Evolutionary conservation across 37 sponge, comb jelly and placozoan genomes (phyloP).

Genomic region (Chondrosia reniformis): DNA sequence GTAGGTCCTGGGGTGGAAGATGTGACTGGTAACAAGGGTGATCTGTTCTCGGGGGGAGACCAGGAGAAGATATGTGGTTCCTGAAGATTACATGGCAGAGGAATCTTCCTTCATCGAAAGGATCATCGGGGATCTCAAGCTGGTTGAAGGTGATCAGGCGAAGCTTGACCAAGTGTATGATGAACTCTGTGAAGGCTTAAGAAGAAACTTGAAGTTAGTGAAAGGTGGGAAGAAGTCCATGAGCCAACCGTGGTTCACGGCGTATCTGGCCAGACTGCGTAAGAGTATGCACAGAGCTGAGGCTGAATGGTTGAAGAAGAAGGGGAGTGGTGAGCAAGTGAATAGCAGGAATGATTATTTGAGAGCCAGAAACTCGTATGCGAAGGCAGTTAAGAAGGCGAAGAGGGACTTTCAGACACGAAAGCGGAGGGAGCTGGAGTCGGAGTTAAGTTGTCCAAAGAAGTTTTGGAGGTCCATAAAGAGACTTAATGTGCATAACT

Average conservation of each 20-base stretch:
- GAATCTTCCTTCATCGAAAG: conserved; percentile 19
- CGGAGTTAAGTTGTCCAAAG: conserved; percentile 20
- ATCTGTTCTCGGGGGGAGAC: conserved; percentile 4
- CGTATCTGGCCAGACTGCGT: conserved; percentile 7
- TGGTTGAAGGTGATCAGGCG: conserved; percentile 16
- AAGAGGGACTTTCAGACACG: neutral
- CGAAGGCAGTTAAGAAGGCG: conserved; percentile 11
- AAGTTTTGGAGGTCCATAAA: conserved; percentile 17
- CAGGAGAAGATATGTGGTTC: conserved; percentile 19
- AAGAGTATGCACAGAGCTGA: conserved; percentile 18
- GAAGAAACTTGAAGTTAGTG: conserved; percentile 12
- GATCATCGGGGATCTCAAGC: conserved; percentile 13
- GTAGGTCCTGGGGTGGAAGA: conserved; percentile 16
- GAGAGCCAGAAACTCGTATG: conserved; percentile 14
- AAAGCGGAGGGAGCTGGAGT: conserved; percentile 20
- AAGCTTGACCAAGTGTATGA: conserved; percentile 17
- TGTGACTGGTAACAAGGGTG: conserved; percentile 9
- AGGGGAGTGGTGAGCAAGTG: conserved; percentile 21
- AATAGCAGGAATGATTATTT: conserved; percentile 5
- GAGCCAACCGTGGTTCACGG: conserved; percentile 9
- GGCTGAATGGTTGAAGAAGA: conserved; percentile 19
- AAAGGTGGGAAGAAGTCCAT: conserved; percentile 22
- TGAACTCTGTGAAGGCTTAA: conserved; percentile 20
- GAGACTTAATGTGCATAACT: conserved; percentile 12
- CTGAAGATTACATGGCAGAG: conserved; percentile 10